These are phyloP conservation scores for Tetranychus cinnabarinus DNA, from an alignment of 1,140 invertebrate species.

Conservation along the genomic window DNA sequence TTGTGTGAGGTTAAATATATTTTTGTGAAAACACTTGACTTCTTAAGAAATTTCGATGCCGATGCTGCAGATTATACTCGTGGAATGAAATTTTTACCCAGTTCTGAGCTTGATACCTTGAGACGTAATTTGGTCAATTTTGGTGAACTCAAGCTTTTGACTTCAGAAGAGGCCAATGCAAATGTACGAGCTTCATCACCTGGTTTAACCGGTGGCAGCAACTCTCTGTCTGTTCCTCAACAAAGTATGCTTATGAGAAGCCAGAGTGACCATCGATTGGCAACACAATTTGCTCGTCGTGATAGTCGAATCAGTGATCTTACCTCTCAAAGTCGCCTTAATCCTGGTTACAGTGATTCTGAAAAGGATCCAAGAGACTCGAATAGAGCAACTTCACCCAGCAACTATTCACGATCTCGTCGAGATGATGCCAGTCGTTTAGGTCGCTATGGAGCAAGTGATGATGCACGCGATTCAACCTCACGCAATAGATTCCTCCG, in stretches of 20 bases:
- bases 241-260: slow-evolving; percentile 45
- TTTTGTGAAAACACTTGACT: slow-evolving; percentile 66
- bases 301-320: neutral
- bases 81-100: slow-evolving; percentile 55
- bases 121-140: slow-evolving; percentile 57
- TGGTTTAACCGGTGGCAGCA: neutral
- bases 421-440: neutral
- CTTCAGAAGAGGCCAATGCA: neutral
- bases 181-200: neutral
- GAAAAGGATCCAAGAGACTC: slow-evolving; percentile 1
- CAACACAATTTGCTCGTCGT: slow-evolving; percentile 41
- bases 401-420: neutral
- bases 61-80: slow-evolving; percentile 60
- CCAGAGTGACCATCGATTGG: slow-evolving; percentile 74
- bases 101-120: slow-evolving; percentile 66
- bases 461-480: neutral
- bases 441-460: neutral
- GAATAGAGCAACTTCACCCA: neutral
- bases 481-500: neutral
- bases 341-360: neutral
- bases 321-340: neutral
- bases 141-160: slow-evolving; percentile 54
- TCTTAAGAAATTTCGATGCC: slow-evolving; percentile 74
- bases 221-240: slow-evolving; percentile 7
- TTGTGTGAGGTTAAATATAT: slow-evolving; percentile 69